Base-by-base conservation (phyloP, 2,888 invertebrate species). In the Chymomyza caudatula region DNA sequence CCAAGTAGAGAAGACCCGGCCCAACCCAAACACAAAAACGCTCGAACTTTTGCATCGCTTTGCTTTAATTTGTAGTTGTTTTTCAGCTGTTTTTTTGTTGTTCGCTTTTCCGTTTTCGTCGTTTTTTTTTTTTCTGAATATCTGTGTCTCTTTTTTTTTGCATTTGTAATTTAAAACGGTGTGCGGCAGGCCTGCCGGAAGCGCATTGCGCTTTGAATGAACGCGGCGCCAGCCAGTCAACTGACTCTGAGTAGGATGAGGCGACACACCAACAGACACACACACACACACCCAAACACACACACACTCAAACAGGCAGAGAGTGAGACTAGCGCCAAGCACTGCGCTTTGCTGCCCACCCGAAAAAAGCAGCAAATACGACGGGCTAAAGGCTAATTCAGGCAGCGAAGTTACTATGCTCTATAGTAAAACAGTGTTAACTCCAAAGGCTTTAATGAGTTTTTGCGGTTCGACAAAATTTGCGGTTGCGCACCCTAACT, bases 161-260 rank as follows among this genome's bases (percentile, higher is more conserved):
- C 60, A 65, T 72, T 74, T 70, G 72, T 70, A 79, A 79, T 74
- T 77, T 74, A 74, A 80, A 77, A 73, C 69, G 60, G n/a, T 47
- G 47, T 19, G 47, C 47, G 47, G 15, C 57, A 44, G 44, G 47
- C 62, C 71, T 80, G 80, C 86, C 86, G 80, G 86, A 80, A 80
- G 66, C 66, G 65, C 42, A 52, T 60, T 62, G 73, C 67, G 67
- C 19, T 67, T 49, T 57, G 43, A 51, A 52, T 55, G 52, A 66
- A 64, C 57, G 61, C 66, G 78, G 66, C 80, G 81, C 76, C 69
- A 69, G 49, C 19, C 15, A 15, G 53, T 47, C 53, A 20, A 25
- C 25, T 13, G 25, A n/a, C 53, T 47, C 47, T 47, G 47, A 47
- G 47, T 47, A 47, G 47, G 47, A 47, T 47, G 47, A 15, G 47